Conservation (phyloP, 2,797 vertebrate species). For the Hirundo rustica region DNA sequence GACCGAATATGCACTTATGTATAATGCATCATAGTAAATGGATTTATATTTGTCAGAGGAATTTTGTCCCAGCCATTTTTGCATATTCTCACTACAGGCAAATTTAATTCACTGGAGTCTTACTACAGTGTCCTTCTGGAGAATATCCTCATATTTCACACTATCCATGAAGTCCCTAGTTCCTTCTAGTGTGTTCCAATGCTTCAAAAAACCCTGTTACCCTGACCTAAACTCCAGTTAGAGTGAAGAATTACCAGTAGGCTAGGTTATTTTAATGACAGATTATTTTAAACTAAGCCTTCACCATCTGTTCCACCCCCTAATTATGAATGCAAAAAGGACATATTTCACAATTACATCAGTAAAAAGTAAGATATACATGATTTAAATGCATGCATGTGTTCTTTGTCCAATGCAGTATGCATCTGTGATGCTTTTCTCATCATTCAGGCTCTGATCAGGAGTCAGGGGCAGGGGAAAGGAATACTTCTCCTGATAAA, state of each 20-base stretch:
- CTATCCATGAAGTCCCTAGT: slow-evolving; percentile 49
- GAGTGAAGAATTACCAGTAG: slow-evolving; percentile 81
- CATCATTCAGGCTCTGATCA: slow-evolving; percentile 54
- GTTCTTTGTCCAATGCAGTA: slow-evolving; percentile 74
- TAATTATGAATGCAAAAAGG: slow-evolving; percentile 83
- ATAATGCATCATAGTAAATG: slow-evolving; percentile 73
- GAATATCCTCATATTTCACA: slow-evolving; percentile 46
- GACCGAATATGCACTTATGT: slow-evolving; percentile 64
- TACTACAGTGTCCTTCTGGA: slow-evolving; percentile 53
- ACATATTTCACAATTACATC: slow-evolving; percentile 85
- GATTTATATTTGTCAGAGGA: slow-evolving; percentile 73
- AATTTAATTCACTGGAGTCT: slow-evolving; percentile 64
- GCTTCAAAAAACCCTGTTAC: slow-evolving; percentile 62
- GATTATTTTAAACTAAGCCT: slow-evolving; percentile 83
- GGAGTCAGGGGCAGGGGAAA: slow-evolving; percentile 2
- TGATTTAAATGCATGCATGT: slow-evolving; percentile 79
- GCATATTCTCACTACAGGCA: slow-evolving; percentile 57
- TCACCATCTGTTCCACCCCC: slow-evolving; percentile 82
- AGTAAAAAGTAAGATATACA: slow-evolving; percentile 81
- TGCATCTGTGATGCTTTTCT: slow-evolving; percentile 76
- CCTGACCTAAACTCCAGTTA: slow-evolving; percentile 79
- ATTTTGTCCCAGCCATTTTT: slow-evolving; percentile 66
- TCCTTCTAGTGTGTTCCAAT: slow-evolving; percentile 55
- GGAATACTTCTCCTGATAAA: slow-evolving; percentile 31
- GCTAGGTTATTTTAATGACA: slow-evolving; percentile 82